Conservation (phyloP, 2,888 invertebrate genomes). For the Cantharis rufa region DNA sequence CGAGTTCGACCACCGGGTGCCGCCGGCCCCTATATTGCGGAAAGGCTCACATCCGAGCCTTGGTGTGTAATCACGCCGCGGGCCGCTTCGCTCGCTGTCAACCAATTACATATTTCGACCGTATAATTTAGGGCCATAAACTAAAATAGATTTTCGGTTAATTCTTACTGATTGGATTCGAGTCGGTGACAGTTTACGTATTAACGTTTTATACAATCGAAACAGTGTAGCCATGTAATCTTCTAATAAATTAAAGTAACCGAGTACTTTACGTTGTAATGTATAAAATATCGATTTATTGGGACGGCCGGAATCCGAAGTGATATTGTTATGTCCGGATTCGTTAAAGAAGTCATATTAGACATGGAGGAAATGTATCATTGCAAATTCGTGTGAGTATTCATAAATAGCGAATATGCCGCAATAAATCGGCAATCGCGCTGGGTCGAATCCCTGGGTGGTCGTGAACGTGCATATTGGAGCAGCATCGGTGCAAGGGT, state of each 20-base stretch:
- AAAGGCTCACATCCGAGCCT: conserved; percentile 37
- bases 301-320: not conserved
- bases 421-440: conserved; percentile 54
- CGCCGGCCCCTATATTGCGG: conserved; percentile 42
- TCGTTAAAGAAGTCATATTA: not conserved
- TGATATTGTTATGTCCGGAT: not conserved
- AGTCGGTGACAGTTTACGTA: conserved; percentile 24
- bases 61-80: conserved; percentile 40
- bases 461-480: conserved; percentile 51
- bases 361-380: conserved; percentile 42
- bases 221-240: not conserved
- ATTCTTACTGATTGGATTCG: conserved; percentile 19
- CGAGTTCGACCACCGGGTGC: conserved; percentile 40
- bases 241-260: not conserved
- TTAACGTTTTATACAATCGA: not conserved
- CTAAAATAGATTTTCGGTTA: conserved; percentile 48
- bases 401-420: conserved; percentile 54
- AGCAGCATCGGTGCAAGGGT: conserved; percentile 34
- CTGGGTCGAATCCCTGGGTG: conserved; percentile 50
- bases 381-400: conserved; percentile 52
- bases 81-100: conserved; percentile 43
- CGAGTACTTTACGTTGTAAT: not conserved
- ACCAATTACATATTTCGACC: conserved; percentile 54
- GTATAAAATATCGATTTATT: not conserved
- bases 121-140: conserved; percentile 56